Evolutionary conservation across 2,888 invertebrate species (phyloP).

Genomic region (Petrophora chlorosata): DNA sequence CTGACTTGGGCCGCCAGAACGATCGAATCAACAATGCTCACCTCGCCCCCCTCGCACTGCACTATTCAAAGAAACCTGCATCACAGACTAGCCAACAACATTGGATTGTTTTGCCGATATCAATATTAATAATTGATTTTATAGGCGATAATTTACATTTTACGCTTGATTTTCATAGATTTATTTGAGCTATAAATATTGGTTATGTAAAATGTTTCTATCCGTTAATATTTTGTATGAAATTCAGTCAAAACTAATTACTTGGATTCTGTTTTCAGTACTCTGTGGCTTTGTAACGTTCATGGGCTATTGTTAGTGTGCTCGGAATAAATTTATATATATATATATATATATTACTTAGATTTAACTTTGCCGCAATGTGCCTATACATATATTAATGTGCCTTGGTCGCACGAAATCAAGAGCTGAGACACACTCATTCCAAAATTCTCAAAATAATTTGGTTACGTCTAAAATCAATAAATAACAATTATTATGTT

Average conservation of each 20-base stretch:
- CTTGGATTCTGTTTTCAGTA: constrained; percentile 39
- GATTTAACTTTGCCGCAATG: too few relatives aligned
- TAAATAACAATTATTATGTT: too few relatives aligned
- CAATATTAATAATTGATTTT: background rate
- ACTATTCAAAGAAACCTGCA: constrained; percentile 43
- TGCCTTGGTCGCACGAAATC: too few relatives aligned
- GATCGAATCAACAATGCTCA: constrained; percentile 55
- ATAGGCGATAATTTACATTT: background rate
- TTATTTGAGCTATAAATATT: too few relatives aligned
- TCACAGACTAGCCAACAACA: constrained; percentile 54
- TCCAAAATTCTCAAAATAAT: too few relatives aligned
- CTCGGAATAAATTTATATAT: background rate
- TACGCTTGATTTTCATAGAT: background rate
- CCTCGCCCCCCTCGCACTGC: constrained; percentile 25
- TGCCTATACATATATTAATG: too few relatives aligned
- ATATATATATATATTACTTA: background rate
- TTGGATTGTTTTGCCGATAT: background rate
- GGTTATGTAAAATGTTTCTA: background rate
- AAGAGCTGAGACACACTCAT: too few relatives aligned
- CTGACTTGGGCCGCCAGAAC: constrained; percentile 37
- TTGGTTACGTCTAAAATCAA: too few relatives aligned
- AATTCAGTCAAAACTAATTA: background rate
- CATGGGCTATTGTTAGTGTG: constrained; percentile 57
- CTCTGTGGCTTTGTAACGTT: constrained; percentile 46
- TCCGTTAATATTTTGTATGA: background rate